Percentiles rank a stretch among this genome's conserved stretches.
Evolutionary conservation across 2,797 vertebrate species (phyloP).

Genomic region (Cyprinella venusta): DNA sequence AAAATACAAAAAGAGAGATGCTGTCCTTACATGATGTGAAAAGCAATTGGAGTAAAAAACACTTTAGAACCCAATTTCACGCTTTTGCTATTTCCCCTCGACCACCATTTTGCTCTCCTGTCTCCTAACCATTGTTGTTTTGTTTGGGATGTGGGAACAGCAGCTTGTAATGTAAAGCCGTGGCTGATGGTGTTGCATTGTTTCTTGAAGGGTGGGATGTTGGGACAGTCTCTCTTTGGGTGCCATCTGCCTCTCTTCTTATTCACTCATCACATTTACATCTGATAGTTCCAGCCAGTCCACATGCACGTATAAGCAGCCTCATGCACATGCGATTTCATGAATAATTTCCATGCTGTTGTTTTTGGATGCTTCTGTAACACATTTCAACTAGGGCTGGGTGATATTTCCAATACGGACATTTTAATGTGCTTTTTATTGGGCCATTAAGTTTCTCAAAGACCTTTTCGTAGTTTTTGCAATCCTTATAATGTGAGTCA

Average conservation of each 20-base stretch:
- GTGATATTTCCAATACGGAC: slow-evolving; percentile 14
- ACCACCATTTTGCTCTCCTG: slow-evolving; percentile 19
- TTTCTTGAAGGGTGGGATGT: slow-evolving; percentile 13
- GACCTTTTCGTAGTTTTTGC: neutral
- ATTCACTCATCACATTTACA: slow-evolving; percentile 34
- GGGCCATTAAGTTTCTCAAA: slow-evolving; percentile 6
- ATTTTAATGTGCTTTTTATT: slow-evolving; percentile 24
- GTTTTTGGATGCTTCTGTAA: slow-evolving; percentile 20
- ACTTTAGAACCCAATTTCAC: neutral
- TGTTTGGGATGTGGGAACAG: slow-evolving; percentile 46
- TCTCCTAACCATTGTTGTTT: slow-evolving; percentile 52
- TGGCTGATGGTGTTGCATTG: neutral
- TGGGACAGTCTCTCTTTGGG: neutral
- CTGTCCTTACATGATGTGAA: neutral
- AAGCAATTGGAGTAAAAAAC: slow-evolving; percentile 5
- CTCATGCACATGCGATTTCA: slow-evolving; percentile 5
- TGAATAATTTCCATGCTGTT: slow-evolving; percentile 14
- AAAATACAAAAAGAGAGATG: neutral
- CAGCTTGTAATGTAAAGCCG: slow-evolving; percentile 3
- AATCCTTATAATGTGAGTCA: neutral
- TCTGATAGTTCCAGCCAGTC: slow-evolving; percentile 23
- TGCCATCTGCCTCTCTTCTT: slow-evolving; percentile 36
- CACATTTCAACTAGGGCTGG: slow-evolving; percentile 2
- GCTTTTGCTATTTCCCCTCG: neutral
- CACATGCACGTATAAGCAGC: neutral